Evolutionary conservation across 2,888 invertebrate species (phyloP).

Genomic region (Troides oblongomaculatus): DNA sequence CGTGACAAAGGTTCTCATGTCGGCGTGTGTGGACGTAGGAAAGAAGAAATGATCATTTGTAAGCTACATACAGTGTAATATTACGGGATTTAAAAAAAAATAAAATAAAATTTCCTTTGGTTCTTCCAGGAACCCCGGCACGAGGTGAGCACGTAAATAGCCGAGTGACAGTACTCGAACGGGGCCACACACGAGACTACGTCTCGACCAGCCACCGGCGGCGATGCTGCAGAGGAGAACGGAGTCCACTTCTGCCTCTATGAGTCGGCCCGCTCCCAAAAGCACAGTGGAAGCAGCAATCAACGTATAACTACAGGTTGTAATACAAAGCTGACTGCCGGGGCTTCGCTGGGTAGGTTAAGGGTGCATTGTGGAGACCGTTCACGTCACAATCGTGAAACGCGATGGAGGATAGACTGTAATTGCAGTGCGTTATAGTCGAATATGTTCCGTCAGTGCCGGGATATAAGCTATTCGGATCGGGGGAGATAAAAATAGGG

Average conservation of each 20-base stretch:
- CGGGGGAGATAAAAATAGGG: slow-evolving; percentile 60
- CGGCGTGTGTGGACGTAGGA: no score
- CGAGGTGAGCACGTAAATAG: slow-evolving; percentile 25
- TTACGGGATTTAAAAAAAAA: not conserved
- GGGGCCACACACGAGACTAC: slow-evolving; percentile 8
- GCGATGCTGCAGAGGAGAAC: slow-evolving; percentile 15
- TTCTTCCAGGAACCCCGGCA: slow-evolving; percentile 14
- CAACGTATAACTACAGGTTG: slow-evolving; percentile 35
- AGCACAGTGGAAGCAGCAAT: slow-evolving; percentile 41
- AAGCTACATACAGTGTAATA: no score
- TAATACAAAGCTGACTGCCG: slow-evolving; percentile 38
- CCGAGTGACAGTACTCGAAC: slow-evolving; percentile 26
- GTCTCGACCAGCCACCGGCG: no score
- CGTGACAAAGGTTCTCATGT: no score
- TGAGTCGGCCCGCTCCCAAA: not conserved
- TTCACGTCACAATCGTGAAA: slow-evolving; percentile 47
- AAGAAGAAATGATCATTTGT: no score
- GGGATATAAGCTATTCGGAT: slow-evolving; percentile 49
- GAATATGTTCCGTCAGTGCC: slow-evolving; percentile 25
- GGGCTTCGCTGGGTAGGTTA: slow-evolving; percentile 63
- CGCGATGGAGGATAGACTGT: slow-evolving; percentile 32
- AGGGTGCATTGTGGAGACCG: slow-evolving; percentile 70
- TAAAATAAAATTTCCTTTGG: slow-evolving; percentile 10
- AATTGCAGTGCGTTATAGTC: slow-evolving; percentile 33
- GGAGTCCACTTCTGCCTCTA: slow-evolving; percentile 33